phyloP scores from a whole-genome alignment of 1,140 invertebrate genomes.

The Pinna nobilis region DNA sequence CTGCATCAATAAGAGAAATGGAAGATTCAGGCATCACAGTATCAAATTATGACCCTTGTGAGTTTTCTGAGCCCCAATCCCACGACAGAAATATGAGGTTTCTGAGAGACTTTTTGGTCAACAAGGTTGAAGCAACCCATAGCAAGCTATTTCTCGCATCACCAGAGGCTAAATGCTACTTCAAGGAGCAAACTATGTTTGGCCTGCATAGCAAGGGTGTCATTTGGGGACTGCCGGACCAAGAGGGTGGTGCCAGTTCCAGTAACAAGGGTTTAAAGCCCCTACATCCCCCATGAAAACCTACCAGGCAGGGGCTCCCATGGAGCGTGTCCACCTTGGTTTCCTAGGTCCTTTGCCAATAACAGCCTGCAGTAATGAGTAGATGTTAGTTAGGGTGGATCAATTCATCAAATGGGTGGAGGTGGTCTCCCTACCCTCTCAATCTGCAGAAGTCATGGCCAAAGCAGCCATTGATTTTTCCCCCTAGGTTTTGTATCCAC shows the following conservation, averaged over 20 bases:
- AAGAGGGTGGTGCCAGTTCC: background rate
- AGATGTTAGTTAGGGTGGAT: conserved; percentile 22
- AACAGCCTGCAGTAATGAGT: conserved; percentile 8
- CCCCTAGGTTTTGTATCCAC: no score
- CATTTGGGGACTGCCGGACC: background rate
- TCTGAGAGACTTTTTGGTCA: background rate
- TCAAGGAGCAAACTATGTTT: background rate
- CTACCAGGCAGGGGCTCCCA: background rate
- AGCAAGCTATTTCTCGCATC: background rate
- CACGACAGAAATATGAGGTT: background rate
- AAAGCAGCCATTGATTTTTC: conserved; percentile 5
- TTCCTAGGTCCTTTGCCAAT: conserved; percentile 8
- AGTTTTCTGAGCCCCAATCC: background rate
- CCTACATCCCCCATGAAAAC: background rate
- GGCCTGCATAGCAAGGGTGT: background rate
- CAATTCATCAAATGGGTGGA: conserved; percentile 30
- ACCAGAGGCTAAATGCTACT: background rate
- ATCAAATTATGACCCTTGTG: background rate
- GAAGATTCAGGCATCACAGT: no score
- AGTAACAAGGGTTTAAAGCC: no score
- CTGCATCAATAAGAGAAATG: no score
- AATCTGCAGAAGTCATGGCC: conserved; percentile 19
- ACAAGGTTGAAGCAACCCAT: background rate
- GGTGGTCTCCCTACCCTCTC: background rate
- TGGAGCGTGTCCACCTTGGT: conserved; percentile 18